phyloP scores from a whole-genome alignment of 1,140 invertebrate genomes.

The Drosophila tristis region DNA sequence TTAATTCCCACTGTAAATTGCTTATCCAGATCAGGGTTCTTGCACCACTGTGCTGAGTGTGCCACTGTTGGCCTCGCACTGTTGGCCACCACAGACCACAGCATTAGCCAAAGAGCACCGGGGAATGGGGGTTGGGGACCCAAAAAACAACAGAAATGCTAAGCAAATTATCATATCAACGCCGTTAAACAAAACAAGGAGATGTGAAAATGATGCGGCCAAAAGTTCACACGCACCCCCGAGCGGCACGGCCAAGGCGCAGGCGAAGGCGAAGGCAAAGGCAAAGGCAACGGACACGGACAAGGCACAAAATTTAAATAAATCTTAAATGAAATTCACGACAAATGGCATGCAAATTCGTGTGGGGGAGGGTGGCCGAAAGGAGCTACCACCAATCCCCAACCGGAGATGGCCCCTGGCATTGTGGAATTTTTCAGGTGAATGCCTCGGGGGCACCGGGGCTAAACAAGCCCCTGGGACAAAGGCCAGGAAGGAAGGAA shows the following conservation, averaged over 20 bases:
- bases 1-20: no score
- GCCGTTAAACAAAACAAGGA: conserved; percentile 61
- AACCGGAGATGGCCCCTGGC: conserved; percentile 62
- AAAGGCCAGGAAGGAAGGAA: conserved; percentile 35
- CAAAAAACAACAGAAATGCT: conserved; percentile 41
- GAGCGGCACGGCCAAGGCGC: no score
- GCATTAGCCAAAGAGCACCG: conserved; percentile 36
- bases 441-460: conserved; percentile 56
- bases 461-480: conserved; percentile 56
- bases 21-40: no score
- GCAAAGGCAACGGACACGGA: not conserved
- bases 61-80: conserved; percentile 7
- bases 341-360: conserved; percentile 75
- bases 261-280: not conserved
- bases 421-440: conserved; percentile 73
- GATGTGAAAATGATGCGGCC: conserved; percentile 66
- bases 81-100: conserved; percentile 43
- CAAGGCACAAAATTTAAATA: conserved; percentile 63
- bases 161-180: conserved; percentile 73
- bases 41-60: not conserved
- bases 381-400: conserved; percentile 2
- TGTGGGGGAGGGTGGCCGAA: conserved; percentile 17
- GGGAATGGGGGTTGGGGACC: not conserved
- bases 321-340: conserved; percentile 75
- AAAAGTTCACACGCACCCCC: conserved; percentile 36